Percentiles rank a stretch among this genome's conserved stretches.
Conservation (phyloP, 2,888 invertebrate genomes). For the Hyppa rectilinea region DNA sequence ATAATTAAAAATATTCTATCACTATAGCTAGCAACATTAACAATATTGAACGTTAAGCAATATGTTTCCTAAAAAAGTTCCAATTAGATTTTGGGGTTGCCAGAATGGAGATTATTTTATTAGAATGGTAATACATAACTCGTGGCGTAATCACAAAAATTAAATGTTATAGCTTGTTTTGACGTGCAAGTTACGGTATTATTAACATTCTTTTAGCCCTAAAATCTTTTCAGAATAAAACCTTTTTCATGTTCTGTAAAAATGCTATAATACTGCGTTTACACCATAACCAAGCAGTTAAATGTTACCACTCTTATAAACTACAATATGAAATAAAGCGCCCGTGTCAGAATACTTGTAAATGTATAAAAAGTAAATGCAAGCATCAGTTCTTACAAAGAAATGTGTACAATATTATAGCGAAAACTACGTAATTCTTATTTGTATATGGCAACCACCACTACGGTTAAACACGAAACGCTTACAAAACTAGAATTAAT, state of each 20-base stretch:
- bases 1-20: constrained; percentile 79
- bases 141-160: constrained; percentile 28
- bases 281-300: constrained; percentile 14
- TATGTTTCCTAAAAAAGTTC: constrained; percentile 81
- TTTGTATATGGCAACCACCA: constrained; percentile 80
- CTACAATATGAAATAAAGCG: constrained; percentile 72
- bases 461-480: constrained; percentile 77
- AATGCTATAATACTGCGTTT: constrained; percentile 5
- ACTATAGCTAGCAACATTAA: constrained; percentile 87
- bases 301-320: constrained; percentile 54
- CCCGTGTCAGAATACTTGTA: constrained; percentile 75
- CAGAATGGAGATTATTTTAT: constrained; percentile 67
- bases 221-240: constrained; percentile 8
- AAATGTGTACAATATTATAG: constrained; percentile 66
- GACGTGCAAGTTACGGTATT: neutral
- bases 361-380: constrained; percentile 84
- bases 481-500: constrained; percentile 82
- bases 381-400: constrained; percentile 81
- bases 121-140: constrained; percentile 49
- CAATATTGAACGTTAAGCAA: constrained; percentile 88
- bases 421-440: constrained; percentile 66
- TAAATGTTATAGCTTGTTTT: neutral
- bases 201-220: neutral
- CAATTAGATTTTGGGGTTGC: constrained; percentile 77
- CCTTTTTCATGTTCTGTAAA: neutral